phyloP scores from a whole-genome alignment of 2,888 invertebrate species.

The Xestia sexstrigata region DNA sequence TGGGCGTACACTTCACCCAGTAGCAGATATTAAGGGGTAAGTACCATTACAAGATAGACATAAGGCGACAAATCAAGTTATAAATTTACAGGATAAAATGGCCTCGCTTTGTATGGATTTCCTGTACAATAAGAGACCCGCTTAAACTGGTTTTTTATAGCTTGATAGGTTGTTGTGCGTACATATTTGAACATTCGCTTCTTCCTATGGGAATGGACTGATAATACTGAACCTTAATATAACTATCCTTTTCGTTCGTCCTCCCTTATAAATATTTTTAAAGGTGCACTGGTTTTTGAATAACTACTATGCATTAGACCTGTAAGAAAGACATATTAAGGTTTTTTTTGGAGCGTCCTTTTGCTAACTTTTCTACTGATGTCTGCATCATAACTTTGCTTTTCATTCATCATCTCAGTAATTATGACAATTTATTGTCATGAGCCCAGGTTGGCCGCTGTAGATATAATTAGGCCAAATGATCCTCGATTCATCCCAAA shows the following conservation, averaged over 20 bases:
- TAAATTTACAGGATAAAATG: not conserved
- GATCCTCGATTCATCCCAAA: too few species aligned
- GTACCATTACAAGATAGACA: slow-evolving; percentile 12
- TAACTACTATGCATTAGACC: not conserved
- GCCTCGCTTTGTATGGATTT: not conserved
- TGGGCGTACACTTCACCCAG: slow-evolving; percentile 2
- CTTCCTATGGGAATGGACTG: too few species aligned
- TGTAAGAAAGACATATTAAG: not conserved
- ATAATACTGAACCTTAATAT: not conserved
- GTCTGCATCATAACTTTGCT: not conserved
- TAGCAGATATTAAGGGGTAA: slow-evolving; percentile 52
- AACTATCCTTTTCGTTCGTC: not conserved
- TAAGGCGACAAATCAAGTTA: not conserved
- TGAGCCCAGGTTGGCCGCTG: too few species aligned
- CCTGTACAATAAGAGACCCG: not conserved
- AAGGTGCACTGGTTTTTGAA: not conserved
- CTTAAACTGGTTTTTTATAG: not conserved
- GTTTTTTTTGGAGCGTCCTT: not conserved
- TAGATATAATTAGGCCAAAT: too few species aligned
- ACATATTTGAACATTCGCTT: not conserved
- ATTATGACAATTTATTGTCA: too few species aligned
- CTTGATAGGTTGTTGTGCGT: not conserved
- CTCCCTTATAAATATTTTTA: not conserved
- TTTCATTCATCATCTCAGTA: not conserved
- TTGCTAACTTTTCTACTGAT: not conserved